Conservation (phyloP, 53 echinoderm and acorn worm genomes). For the Glandiceps talaboti region DNA sequence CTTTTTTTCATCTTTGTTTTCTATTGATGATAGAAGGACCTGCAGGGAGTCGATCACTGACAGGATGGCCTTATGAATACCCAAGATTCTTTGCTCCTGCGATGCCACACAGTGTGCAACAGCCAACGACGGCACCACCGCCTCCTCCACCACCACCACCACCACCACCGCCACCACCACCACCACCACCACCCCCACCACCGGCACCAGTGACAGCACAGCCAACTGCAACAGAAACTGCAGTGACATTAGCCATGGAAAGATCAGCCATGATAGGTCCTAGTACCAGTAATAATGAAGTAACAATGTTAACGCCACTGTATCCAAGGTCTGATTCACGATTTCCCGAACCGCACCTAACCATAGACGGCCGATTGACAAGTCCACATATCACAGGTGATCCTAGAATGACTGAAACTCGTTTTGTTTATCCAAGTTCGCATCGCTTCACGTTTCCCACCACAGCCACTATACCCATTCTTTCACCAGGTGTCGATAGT, state of each 20-base stretch:
- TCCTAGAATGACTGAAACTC: conserved; percentile 21
- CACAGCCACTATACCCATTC: conserved; percentile 38
- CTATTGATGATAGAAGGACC: neutral
- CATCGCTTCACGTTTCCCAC: conserved; percentile 23
- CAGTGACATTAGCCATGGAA: neutral
- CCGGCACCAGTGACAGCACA: conserved; percentile 4
- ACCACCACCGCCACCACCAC: conserved; percentile 3
- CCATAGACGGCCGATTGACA: neutral
- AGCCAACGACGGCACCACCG: conserved; percentile 24
- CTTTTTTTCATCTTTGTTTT: neutral
- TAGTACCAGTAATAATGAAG: neutral
- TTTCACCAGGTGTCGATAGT: conserved; percentile 49
- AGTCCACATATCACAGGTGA: neutral
- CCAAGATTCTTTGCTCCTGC: neutral
- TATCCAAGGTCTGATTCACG: neutral
- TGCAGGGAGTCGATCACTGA: neutral
- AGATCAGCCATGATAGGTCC: neutral
- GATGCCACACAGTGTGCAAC: conserved; percentile 11
- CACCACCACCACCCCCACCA: conserved; percentile 14
- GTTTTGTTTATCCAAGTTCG: conserved; percentile 45
- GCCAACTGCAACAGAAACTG: neutral
- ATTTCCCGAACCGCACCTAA: neutral
- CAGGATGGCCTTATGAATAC: neutral
- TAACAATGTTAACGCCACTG: neutral
- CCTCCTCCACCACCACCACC: conserved; percentile 13